A percentile compares a stretch with the other conserved stretches of the same genome.
These are phyloP conservation scores for Ctena decussata DNA, from an alignment of 2,888 invertebrate species.

Conservation along the genomic window DNA sequence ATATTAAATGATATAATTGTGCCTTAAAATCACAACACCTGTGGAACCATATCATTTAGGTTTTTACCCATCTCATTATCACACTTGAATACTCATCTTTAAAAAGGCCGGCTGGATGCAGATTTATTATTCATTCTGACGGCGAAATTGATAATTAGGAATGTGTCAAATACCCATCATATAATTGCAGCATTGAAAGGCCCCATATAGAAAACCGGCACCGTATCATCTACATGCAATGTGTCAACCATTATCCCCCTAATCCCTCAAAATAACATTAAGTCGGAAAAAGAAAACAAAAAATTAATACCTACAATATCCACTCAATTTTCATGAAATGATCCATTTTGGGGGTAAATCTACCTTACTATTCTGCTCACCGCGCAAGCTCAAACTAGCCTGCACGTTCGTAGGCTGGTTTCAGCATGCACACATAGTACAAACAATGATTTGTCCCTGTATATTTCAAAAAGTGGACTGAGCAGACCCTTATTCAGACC, in stretches of 20 bases:
- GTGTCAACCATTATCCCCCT: constrained; percentile 36
- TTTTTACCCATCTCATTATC: constrained; percentile 9
- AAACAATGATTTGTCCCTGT: no score
- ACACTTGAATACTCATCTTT: not conserved
- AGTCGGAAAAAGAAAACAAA: constrained; percentile 55
- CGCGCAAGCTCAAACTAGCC: no score
- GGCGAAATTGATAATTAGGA: not conserved
- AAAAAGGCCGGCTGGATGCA: not conserved
- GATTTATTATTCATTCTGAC: constrained; percentile 4
- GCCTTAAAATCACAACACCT: constrained; percentile 24
- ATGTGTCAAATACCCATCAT: constrained; percentile 4
- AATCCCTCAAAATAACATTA: constrained; percentile 61
- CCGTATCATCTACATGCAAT: constrained; percentile 28
- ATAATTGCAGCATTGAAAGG: not conserved
- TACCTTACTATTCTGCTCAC: no score
- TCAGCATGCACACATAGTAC: no score
- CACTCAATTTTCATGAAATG: constrained; percentile 38
- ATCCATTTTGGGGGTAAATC: no score
- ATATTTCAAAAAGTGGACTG: no score
- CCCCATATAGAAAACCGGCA: not conserved
- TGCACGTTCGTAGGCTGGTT: no score
- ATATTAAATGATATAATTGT: not conserved
- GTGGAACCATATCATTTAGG: constrained; percentile 14
- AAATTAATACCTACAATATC: constrained; percentile 56
- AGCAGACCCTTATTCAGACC: no score